A percentile compares a stretch with the other conserved stretches of the same genome.
phyloP scores from a whole-genome alignment of 2,888 invertebrate genomes.

The Dione vanillae region DNA sequence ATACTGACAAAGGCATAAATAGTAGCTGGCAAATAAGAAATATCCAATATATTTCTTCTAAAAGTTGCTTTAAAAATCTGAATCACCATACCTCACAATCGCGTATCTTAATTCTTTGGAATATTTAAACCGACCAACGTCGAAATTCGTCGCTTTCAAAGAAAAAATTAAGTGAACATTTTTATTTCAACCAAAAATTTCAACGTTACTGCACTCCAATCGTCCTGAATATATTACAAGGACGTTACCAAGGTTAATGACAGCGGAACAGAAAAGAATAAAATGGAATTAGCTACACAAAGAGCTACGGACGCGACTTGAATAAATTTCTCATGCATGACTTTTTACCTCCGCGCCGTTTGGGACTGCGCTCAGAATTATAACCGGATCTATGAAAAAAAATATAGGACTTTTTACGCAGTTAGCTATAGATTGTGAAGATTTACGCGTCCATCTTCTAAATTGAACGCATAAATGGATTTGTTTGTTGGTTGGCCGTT shows the following conservation, averaged over 20 bases:
- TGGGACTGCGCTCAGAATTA: constrained; percentile 42
- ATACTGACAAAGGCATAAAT: too few species aligned
- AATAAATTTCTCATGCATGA: constrained; percentile 67
- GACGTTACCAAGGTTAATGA: constrained; percentile 57
- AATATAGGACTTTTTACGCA: constrained; percentile 34
- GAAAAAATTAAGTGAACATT: constrained; percentile 28
- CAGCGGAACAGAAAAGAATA: constrained; percentile 63
- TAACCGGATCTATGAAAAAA: constrained; percentile 41
- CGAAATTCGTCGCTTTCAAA: constrained; percentile 4
- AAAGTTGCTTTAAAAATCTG: not conserved
- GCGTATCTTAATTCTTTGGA: not conserved
- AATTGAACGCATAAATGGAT: constrained; percentile 10
- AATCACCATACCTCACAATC: not conserved
- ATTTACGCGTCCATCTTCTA: constrained; percentile 29
- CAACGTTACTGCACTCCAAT: constrained; percentile 46
- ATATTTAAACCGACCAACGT: constrained; percentile 1
- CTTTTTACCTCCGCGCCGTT: constrained; percentile 56
- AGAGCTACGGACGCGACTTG: constrained; percentile 61
- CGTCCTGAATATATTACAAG: constrained; percentile 55
- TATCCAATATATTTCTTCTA: too few species aligned
- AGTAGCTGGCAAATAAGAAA: too few species aligned
- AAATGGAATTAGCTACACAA: constrained; percentile 74
- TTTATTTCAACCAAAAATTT: constrained; percentile 27
- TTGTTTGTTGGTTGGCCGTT: not conserved
- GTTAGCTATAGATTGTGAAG: constrained; percentile 19